Percentiles rank a stretch among this genome's conserved stretches.
phyloP scores from a whole-genome alignment of 2,888 invertebrate genomes.

The Drosophila merina region DNA sequence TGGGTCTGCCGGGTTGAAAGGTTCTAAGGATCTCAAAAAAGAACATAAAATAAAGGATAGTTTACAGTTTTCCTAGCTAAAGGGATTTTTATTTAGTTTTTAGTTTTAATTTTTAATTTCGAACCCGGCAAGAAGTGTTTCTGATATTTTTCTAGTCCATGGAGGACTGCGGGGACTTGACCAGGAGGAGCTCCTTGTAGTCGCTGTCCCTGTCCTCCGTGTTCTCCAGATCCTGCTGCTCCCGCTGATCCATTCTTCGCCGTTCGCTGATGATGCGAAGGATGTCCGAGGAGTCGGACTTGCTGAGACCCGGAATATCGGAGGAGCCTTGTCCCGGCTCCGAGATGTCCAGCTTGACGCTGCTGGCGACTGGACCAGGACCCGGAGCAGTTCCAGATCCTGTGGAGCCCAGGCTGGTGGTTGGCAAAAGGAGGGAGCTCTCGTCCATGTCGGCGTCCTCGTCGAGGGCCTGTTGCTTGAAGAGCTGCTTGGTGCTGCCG shows the following conservation, averaged over 20 bases:
- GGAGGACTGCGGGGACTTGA: constrained; percentile 82
- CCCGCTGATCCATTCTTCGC: constrained; percentile 82
- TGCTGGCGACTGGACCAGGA: neutral
- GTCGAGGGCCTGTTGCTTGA: constrained; percentile 86
- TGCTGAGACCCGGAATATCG: constrained; percentile 57
- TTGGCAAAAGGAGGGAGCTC: constrained; percentile 84
- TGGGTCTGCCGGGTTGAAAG: too few relatives aligned
- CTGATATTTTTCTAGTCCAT: constrained; percentile 65
- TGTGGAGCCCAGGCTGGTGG: constrained; percentile 8
- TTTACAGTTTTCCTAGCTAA: neutral
- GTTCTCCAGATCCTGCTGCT: constrained; percentile 77
- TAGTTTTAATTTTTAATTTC: neutral
- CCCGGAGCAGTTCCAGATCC: neutral
- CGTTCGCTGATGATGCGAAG: constrained; percentile 84
- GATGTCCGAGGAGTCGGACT: constrained; percentile 83
- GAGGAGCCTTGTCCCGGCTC: constrained; percentile 8
- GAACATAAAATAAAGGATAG: neutral
- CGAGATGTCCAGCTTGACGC: constrained; percentile 9
- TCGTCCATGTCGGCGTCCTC: constrained; percentile 85
- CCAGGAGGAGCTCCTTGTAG: constrained; percentile 82
- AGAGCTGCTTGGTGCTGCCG: constrained; percentile 86
- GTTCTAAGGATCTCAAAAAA: neutral
- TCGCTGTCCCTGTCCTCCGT: constrained; percentile 83
- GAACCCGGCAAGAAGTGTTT: neutral
- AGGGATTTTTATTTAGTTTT: neutral